Conservation (phyloP, 1,140 invertebrate species). For the Thaumatotibia leucotreta region DNA sequence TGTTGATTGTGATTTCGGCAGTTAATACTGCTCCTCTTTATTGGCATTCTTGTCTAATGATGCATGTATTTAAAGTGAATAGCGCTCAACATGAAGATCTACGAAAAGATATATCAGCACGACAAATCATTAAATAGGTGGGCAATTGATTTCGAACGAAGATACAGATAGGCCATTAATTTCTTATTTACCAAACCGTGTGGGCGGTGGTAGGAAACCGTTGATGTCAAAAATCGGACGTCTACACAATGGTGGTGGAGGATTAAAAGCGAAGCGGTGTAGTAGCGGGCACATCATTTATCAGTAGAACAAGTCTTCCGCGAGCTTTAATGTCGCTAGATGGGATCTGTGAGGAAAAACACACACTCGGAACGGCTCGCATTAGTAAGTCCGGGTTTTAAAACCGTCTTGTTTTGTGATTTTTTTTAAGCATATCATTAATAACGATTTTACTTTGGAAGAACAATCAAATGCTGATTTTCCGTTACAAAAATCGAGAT, state of each 20-base stretch:
- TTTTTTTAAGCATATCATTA: neutral
- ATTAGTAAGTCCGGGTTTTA: conserved; percentile 5
- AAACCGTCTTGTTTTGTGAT: neutral
- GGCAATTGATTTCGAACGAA: conserved; percentile 51
- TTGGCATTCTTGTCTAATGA: neutral
- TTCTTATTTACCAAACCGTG: conserved; percentile 61
- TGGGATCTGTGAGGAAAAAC: conserved; percentile 21
- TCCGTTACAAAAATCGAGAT: no score
- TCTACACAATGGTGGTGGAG: conserved; percentile 55
- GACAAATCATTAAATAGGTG: conserved; percentile 42
- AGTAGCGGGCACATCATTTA: conserved; percentile 69
- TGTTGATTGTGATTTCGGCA: neutral
- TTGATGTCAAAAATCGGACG: conserved; percentile 60
- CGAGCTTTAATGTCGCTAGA: conserved; percentile 31
- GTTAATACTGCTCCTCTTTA: neutral
- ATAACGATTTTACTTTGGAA: neutral
- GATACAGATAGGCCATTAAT: conserved; percentile 63
- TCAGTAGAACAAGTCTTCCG: conserved; percentile 47
- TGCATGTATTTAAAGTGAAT: conserved; percentile 5
- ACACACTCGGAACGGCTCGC: conserved; percentile 9
- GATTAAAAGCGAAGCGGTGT: conserved; percentile 73
- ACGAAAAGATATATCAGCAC: conserved; percentile 30
- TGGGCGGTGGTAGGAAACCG: conserved; percentile 48
- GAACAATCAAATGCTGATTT: neutral
- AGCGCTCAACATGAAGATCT: conserved; percentile 6